A percentile compares a stretch with the other conserved stretches of the same genome.
Conservation (phyloP, 2,113 vertebrate genomes). For the Leucopsar rothschildi region DNA sequence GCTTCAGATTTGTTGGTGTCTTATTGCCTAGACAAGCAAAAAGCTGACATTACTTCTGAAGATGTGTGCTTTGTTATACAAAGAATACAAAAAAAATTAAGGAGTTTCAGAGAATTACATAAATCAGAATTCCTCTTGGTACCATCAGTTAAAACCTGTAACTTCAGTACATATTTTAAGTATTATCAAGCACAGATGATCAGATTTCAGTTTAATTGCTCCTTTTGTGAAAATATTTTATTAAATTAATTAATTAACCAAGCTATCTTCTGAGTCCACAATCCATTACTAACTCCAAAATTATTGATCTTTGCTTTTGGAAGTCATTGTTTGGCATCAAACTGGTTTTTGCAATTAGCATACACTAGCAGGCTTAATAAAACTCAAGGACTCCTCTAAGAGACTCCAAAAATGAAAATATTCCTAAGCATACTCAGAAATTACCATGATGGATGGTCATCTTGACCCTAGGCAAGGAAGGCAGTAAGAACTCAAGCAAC, state of each 20-base stretch:
- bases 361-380: not conserved
- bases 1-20: not conserved
- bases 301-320: constrained; percentile 32
- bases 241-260: constrained; percentile 41
- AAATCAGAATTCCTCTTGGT: not conserved
- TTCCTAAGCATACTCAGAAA: not conserved
- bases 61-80: not conserved
- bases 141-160: not conserved
- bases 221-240: constrained; percentile 18
- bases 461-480: not conserved
- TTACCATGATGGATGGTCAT: not conserved
- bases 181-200: not conserved
- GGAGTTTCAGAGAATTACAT: not conserved
- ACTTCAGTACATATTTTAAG: not conserved
- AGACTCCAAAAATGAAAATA: not conserved
- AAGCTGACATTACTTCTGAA: not conserved
- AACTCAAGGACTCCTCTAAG: constrained; percentile 16
- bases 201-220: constrained; percentile 9
- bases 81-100: not conserved
- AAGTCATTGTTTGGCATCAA: not conserved
- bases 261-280: not conserved
- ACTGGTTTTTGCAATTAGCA: not conserved
- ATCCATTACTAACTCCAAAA: constrained; percentile 36
- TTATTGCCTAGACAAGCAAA: not conserved
- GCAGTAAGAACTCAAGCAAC: not conserved